These are phyloP conservation scores for Hydractinia echinata DNA, from an alignment of 30 jellyfish, hydroid and myxozoan genomes.

Conservation along the genomic window DNA sequence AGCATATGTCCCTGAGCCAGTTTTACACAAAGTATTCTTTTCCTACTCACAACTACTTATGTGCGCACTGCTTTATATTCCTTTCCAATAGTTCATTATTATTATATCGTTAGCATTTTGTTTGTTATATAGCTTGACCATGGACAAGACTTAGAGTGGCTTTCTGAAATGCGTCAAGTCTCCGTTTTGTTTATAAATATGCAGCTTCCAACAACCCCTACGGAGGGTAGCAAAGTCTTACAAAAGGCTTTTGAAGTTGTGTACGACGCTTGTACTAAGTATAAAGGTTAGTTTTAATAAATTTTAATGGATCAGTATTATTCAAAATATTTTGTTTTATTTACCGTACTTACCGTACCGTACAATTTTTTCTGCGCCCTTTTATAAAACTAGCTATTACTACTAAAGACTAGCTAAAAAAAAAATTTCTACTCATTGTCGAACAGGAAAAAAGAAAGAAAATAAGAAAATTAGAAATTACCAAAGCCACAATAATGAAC, in stretches of 20 bases:
- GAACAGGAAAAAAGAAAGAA: too few relatives aligned
- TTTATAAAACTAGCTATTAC: neutral
- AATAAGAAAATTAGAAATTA: too few relatives aligned
- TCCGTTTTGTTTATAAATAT: constrained; percentile 80
- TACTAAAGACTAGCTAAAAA: too few relatives aligned
- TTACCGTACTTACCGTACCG: neutral
- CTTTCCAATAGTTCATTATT: neutral
- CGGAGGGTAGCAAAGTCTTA: constrained; percentile 64
- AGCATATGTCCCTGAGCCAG: constrained; percentile 82
- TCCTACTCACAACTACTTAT: neutral
- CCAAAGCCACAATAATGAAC: too few relatives aligned
- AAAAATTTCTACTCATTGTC: too few relatives aligned
- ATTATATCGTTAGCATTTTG: neutral
- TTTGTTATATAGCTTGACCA: constrained; percentile 54
- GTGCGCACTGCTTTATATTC: neutral
- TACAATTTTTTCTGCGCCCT: neutral
- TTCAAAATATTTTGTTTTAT: neutral
- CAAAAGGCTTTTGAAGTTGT: constrained; percentile 87
- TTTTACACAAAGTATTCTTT: constrained; percentile 52
- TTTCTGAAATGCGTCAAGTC: constrained; percentile 92
- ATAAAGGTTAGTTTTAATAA: constrained; percentile 42
- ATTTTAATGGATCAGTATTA: neutral
- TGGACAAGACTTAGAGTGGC: constrained; percentile 89
- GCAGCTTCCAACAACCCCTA: constrained; percentile 57
- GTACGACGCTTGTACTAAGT: constrained; percentile 49